These are phyloP conservation scores for Sarcophaga peregrina DNA, from an alignment of 1,140 invertebrate species.

Conservation along the genomic window DNA sequence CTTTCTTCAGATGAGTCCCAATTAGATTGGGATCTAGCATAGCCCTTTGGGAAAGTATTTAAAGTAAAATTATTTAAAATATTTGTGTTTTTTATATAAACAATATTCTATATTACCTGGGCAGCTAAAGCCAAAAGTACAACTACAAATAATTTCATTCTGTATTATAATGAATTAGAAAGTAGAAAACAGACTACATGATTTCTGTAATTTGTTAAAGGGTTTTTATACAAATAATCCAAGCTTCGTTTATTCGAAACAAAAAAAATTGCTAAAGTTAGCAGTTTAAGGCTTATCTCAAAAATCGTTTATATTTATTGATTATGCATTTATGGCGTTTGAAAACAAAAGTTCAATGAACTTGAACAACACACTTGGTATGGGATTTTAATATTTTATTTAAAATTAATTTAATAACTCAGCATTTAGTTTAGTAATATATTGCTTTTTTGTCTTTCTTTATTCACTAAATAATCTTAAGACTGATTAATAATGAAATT, in stretches of 20 bases:
- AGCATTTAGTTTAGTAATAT: too few relatives aligned
- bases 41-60: neutral
- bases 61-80: neutral
- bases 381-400: too few relatives aligned
- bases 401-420: too few relatives aligned
- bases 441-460: too few relatives aligned
- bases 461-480: too few relatives aligned
- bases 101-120: neutral
- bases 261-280: neutral
- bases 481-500: too few relatives aligned
- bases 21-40: neutral
- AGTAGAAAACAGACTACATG: neutral
- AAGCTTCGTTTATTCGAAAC: neutral
- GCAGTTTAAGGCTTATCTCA: neutral
- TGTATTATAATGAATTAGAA: neutral
- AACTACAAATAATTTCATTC: slow-evolving; percentile 31
- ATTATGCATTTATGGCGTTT: too few relatives aligned
- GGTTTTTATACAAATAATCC: slow-evolving; percentile 11
- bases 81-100: neutral
- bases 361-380: too few relatives aligned
- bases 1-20: neutral
- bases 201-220: neutral
- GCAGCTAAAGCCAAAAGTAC: neutral
- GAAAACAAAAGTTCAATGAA: too few relatives aligned
- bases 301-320: too few relatives aligned